A percentile compares a stretch with the other conserved stretches of the same genome.
These are phyloP conservation scores for Lithophane socia DNA, from an alignment of 2,888 invertebrate species.

Conservation along the genomic window DNA sequence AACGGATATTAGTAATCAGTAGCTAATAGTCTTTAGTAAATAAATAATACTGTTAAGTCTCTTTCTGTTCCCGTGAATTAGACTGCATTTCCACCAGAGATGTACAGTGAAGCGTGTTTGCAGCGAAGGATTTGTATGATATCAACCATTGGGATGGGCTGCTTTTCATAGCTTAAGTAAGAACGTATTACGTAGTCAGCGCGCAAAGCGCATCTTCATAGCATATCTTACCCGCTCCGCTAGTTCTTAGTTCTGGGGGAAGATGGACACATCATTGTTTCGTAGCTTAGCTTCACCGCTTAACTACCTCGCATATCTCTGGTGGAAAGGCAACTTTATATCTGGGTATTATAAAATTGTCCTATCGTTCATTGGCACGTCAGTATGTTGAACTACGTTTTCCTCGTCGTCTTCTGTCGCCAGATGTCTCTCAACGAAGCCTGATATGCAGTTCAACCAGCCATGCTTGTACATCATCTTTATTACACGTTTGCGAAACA, in stretches of 20 bases:
- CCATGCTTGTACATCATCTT: constrained; percentile 80
- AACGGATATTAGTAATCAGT: background rate
- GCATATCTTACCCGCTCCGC: too few species aligned
- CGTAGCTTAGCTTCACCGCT: background rate
- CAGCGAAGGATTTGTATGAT: background rate
- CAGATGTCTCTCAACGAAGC: constrained; percentile 75
- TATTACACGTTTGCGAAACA: constrained; percentile 88
- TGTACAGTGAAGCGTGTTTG: background rate
- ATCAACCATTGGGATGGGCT: background rate
- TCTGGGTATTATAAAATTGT: constrained; percentile 22
- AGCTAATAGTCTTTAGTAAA: constrained; percentile 1
- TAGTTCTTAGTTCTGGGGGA: background rate
- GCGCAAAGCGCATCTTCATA: background rate
- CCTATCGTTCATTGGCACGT: constrained; percentile 78
- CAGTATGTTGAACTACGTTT: constrained; percentile 82
- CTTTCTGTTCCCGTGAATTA: background rate
- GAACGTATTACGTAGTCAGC: background rate
- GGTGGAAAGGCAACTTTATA: background rate
- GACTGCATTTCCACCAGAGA: background rate
- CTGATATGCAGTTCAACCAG: constrained; percentile 78
- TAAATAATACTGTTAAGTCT: constrained; percentile 25
- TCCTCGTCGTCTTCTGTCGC: constrained; percentile 86
- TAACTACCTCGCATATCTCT: background rate
- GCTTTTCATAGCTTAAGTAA: background rate
- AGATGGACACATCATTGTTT: background rate